Base-by-base conservation (phyloP, 2,888 invertebrate genomes). In the Eustalomyia histrio region DNA sequence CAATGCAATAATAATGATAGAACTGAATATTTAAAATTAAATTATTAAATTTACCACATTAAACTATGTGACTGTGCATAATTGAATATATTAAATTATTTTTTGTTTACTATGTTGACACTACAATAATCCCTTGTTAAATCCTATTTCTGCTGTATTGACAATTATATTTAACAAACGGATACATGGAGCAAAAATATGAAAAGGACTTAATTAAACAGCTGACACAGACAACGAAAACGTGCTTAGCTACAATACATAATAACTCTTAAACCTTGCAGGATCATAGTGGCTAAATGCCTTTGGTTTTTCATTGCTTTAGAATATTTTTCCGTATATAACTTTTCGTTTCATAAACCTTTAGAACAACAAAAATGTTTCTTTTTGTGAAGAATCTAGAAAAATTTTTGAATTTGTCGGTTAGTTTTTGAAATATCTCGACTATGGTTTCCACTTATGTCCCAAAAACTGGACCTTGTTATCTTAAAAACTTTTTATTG, bases 91-190 rank as follows among this genome's bases (percentile, higher is more conserved):
- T 73, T 43, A 58, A 52, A 76, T 74, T 64, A 61, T 61, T 29
- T 53, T 80, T 33, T 60, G 10, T 67, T 67, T 61, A 61, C 57
- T 71, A 50, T 78, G 71, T 17, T 81, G 74, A 78, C 63, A 71
- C 57, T 61, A 8, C 58, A 71, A 75, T 81, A 81, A 81, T 81
- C 78, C 78, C 74, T 75, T 55, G 55, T 52, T 71, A 81, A 78
- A 75, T 81, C 78, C 78, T 67, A 71, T 74, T 75, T 67, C 39
- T 67, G 57, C 55, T 67, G 60, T 74, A 67, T 78, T 81, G 78
- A 75, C 78, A 78, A 67, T 61, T 65, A 74, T 53, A 60, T 72
- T 72, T 65, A 78, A 72, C 24, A 76, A 61, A 47, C 39, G 12
- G 39, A 47, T 14, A n/a, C n/a, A 4, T 1, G 47, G 63, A 65